A percentile compares a stretch with the other conserved stretches of the same genome.
These are phyloP conservation scores for Eudasyphora cyanicolor DNA, from an alignment of 2,888 invertebrate species.

Conservation along the genomic window DNA sequence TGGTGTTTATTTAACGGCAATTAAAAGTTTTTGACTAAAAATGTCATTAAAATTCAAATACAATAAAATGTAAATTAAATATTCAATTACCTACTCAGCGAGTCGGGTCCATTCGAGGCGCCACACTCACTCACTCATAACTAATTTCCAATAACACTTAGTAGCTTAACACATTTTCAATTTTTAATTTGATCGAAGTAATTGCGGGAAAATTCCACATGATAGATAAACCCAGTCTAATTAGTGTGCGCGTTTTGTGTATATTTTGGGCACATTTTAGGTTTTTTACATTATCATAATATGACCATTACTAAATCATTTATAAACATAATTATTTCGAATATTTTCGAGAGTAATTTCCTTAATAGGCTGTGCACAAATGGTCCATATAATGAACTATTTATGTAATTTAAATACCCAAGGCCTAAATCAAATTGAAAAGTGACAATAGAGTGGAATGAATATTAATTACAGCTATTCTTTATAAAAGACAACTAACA, in stretches of 20 bases:
- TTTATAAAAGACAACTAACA: too few species aligned
- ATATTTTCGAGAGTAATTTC: not conserved
- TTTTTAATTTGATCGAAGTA: constrained; percentile 17
- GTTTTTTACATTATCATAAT: constrained; percentile 1
- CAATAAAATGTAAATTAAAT: constrained; percentile 5
- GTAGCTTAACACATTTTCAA: constrained; percentile 18
- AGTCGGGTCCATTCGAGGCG: not conserved
- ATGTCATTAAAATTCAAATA: constrained; percentile 15
- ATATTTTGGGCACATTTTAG: not conserved
- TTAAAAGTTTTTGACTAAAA: constrained; percentile 2
- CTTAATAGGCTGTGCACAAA: not conserved
- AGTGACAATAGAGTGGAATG: too few species aligned
- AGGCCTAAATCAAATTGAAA: too few species aligned
- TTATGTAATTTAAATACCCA: too few species aligned
- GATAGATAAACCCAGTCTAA: not conserved
- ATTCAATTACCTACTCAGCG: too few species aligned
- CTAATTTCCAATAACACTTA: not conserved
- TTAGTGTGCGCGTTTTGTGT: not conserved
- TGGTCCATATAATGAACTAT: not conserved
- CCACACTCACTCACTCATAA: not conserved
- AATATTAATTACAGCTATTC: too few species aligned
- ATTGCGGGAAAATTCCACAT: not conserved
- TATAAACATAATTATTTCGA: not conserved
- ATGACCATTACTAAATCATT: not conserved
- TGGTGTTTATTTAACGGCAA: constrained; percentile 6